phyloP scores from a whole-genome alignment of 2,888 invertebrate genomes.

The Aplocera efformata region DNA sequence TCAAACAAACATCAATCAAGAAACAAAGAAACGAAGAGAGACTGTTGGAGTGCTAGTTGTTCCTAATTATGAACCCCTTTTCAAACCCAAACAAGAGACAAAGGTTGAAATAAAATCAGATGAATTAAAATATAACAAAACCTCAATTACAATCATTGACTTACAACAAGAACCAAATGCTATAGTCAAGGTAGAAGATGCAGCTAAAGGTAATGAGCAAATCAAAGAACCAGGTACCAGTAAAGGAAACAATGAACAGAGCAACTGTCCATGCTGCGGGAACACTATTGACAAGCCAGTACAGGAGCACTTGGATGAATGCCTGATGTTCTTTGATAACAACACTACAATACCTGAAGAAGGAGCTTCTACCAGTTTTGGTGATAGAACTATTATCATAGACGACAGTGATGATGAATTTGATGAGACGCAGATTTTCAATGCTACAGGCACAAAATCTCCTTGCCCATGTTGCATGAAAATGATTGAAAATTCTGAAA shows the following conservation, averaged over 20 bases:
- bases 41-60: slow-evolving; percentile 1
- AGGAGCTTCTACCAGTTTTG: slow-evolving; percentile 42
- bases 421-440: slow-evolving; percentile 58
- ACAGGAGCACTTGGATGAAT: slow-evolving; percentile 74
- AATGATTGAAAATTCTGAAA: slow-evolving; percentile 70
- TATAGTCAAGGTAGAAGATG: slow-evolving; percentile 1
- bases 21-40: slow-evolving; percentile 2
- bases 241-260: slow-evolving; percentile 29
- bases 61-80: not conserved
- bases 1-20: slow-evolving; percentile 5
- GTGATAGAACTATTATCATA: slow-evolving; percentile 44
- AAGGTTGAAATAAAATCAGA: too few species aligned
- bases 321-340: slow-evolving; percentile 65
- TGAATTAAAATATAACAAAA: slow-evolving; percentile 6
- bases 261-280: slow-evolving; percentile 70
- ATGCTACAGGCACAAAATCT: slow-evolving; percentile 66
- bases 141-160: not conserved
- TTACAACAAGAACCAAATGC: not conserved
- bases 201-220: slow-evolving; percentile 3
- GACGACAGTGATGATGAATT: slow-evolving; percentile 56
- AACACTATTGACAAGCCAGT: slow-evolving; percentile 46
- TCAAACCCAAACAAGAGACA: slow-evolving; percentile 3
- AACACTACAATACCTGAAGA: slow-evolving; percentile 63
- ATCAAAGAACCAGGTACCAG: slow-evolving; percentile 35
- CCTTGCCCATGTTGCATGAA: slow-evolving; percentile 83